Evolutionary conservation across 2,113 vertebrate species (phyloP).

Genomic region (Tonatia bakeri): DNA sequence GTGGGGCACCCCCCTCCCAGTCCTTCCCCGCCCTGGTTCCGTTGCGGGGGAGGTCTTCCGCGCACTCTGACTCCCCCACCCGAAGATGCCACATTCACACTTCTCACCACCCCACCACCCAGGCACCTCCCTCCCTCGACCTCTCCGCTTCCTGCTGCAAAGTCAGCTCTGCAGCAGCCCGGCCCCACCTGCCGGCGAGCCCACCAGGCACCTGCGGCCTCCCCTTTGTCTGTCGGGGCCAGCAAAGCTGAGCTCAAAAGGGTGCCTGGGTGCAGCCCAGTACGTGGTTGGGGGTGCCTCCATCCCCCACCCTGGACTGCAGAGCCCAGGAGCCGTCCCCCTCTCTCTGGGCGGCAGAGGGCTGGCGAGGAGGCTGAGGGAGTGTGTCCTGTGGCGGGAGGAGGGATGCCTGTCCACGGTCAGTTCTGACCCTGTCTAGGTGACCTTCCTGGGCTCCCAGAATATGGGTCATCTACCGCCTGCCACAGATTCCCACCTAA

Average conservation of each 20-base stretch:
- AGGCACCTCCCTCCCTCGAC: background rate
- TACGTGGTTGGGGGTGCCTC: accelerated
- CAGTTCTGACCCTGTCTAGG: background rate
- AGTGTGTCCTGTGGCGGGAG: background rate
- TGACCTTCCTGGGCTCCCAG: background rate
- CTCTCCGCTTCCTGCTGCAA: conserved; percentile 25
- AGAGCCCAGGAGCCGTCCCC: background rate
- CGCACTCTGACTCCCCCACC: background rate
- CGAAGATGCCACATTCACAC: conserved; percentile 21
- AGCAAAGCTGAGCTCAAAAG: background rate
- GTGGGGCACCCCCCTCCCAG: background rate
- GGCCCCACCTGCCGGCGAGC: conserved; percentile 50
- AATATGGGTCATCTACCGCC: conserved; percentile 47
- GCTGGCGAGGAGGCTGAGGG: background rate
- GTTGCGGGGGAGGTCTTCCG: conserved; percentile 7
- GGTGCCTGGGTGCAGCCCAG: background rate
- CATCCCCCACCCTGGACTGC: background rate
- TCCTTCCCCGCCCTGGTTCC: background rate
- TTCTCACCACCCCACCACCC: background rate
- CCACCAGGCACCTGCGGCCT: conserved; percentile 65
- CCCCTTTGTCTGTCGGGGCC: conserved; percentile 64
- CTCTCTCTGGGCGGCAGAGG: background rate
- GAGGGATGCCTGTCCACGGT: background rate
- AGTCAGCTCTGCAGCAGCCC: conserved; percentile 38
- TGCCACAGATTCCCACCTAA: background rate